These are phyloP conservation scores for Chymomyza fuscimana DNA, from an alignment of 2,888 invertebrate genomes.

Conservation along the genomic window DNA sequence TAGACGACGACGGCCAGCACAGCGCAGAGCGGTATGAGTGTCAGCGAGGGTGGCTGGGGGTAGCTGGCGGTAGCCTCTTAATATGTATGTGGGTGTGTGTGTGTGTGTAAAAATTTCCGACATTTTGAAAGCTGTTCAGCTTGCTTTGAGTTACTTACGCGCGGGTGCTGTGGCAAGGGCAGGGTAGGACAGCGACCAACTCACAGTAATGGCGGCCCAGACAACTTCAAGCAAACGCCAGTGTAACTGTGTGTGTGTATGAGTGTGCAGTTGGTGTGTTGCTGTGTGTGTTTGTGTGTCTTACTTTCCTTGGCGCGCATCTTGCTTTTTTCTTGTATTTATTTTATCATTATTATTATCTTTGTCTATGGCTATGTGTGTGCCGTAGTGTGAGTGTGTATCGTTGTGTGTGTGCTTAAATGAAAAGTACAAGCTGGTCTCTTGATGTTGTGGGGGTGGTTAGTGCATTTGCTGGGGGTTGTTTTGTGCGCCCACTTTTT, in stretches of 20 bases:
- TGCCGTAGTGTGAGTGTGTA: slow-evolving; percentile 23
- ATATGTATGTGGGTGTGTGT: slow-evolving; percentile 8
- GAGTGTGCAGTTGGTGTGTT: not conserved
- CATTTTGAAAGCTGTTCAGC: slow-evolving; percentile 69
- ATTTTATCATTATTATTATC: slow-evolving; percentile 78
- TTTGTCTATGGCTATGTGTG: slow-evolving; percentile 73
- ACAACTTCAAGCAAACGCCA: slow-evolving; percentile 19
- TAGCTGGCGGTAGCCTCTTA: not conserved
- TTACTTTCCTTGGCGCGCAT: slow-evolving; percentile 13
- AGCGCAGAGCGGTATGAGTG: not conserved
- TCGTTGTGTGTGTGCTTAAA: slow-evolving; percentile 39
- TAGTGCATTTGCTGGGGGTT: slow-evolving; percentile 42
- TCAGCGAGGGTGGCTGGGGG: slow-evolving; percentile 13
- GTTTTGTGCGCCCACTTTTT: slow-evolving; percentile 66
- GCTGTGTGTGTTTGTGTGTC: not conserved
- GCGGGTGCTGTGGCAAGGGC: slow-evolving; percentile 20
- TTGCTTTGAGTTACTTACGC: slow-evolving; percentile 64
- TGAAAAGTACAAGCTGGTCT: slow-evolving; percentile 49
- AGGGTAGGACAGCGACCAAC: not conserved
- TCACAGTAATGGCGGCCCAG: slow-evolving; percentile 48
- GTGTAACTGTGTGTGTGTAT: not conserved
- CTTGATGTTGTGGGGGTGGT: not conserved
- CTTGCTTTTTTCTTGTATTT: slow-evolving; percentile 64
- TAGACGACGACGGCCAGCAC: slow-evolving; percentile 46
- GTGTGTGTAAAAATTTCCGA: slow-evolving; percentile 65